phyloP scores from a whole-genome alignment of 2,113 vertebrate species.

The Rhinopomastus cyanomelas region DNA sequence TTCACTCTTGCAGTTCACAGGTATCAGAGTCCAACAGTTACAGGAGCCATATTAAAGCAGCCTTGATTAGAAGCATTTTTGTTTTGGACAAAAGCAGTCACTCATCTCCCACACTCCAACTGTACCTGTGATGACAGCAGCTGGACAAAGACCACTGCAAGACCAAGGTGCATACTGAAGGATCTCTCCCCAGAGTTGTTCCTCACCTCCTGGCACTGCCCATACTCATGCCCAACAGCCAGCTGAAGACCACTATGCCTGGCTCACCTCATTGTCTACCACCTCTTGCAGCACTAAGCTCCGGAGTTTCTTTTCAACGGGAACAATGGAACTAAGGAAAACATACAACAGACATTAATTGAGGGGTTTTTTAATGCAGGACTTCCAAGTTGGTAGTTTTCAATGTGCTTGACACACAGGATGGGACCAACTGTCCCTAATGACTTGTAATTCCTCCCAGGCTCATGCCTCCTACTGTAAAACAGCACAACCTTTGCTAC shows the following conservation, averaged over 20 bases:
- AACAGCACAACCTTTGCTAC: neutral
- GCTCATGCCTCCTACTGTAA: fast-evolving
- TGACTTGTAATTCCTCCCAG: neutral
- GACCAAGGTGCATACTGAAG: neutral
- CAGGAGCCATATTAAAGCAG: neutral
- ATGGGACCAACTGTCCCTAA: neutral
- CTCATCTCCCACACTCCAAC: neutral
- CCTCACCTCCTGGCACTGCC: neutral
- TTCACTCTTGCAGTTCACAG: neutral
- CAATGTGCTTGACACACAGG: neutral
- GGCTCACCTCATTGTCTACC: neutral
- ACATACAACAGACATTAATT: neutral
- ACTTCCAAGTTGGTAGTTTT: neutral
- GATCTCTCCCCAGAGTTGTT: neutral
- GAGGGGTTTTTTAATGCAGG: neutral
- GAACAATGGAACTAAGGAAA: neutral
- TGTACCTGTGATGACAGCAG: neutral
- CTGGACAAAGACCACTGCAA: fast-evolving
- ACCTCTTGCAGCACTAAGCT: neutral
- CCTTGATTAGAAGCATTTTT: neutral
- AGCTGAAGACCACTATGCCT: neutral
- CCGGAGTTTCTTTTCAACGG: neutral
- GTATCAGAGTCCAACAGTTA: neutral
- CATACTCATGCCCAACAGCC: fast-evolving
- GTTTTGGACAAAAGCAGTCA: neutral